Conservation (phyloP, 92 coral and sea anemone species). For the Palythoa grandis region DNA sequence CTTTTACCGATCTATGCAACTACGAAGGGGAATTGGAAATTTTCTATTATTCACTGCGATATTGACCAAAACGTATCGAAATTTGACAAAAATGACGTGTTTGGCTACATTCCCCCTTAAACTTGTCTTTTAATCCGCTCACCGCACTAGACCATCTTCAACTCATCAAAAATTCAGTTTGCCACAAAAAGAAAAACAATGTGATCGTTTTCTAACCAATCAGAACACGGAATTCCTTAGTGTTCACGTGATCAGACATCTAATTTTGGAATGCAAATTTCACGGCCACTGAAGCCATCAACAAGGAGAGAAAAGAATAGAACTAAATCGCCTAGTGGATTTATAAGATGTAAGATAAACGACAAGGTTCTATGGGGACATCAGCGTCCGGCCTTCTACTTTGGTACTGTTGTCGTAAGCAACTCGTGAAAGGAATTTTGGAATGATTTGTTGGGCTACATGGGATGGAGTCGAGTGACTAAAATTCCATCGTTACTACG, state of each 20-base stretch:
- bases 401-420: background rate
- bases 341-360: background rate
- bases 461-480: slow-evolving; percentile 18
- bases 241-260: slow-evolving; percentile 81
- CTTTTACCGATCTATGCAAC: too few species aligned
- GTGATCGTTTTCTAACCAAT: slow-evolving; percentile 51
- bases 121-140: background rate
- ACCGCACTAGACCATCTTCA: background rate
- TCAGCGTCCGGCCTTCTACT: background rate
- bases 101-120: too few species aligned
- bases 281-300: slow-evolving; percentile 18
- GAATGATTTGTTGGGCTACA: slow-evolving; percentile 8
- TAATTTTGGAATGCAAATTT: slow-evolving; percentile 57
- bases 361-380: background rate
- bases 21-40: too few species aligned
- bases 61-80: too few species aligned
- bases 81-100: too few species aligned
- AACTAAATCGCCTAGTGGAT: background rate
- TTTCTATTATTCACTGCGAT: too few species aligned
- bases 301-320: background rate
- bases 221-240: slow-evolving; percentile 67
- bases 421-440: slow-evolving; percentile 5
- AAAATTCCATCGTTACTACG: slow-evolving; percentile 92
- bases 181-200: slow-evolving; percentile 49
- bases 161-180: slow-evolving; percentile 33